Base-by-base conservation (phyloP, 2,797 vertebrate genomes). In the Sebastes trivittatus region DNA sequence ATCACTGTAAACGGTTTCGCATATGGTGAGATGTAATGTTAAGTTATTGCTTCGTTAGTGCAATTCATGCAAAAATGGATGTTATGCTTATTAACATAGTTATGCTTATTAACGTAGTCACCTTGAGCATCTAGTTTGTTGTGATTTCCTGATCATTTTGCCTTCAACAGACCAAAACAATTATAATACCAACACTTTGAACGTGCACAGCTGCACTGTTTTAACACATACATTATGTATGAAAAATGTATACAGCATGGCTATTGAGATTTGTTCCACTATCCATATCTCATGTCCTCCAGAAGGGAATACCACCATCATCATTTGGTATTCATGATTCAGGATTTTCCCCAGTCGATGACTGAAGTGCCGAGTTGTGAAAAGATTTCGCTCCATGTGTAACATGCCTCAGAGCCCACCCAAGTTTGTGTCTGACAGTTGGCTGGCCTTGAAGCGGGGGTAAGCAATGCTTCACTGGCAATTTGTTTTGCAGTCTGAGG, bases 401-500 rank as follows among this genome's bases (percentile, higher is more conserved):
- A 80, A 69, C 81, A 82, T 77, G 75, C 74, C 75, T 87, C 72
- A 82, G 69, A 81, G 80, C 79, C 72, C 74, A 52, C 70, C 36
- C 1, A 71, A 69, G 71, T 90, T 83, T 85, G 78, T 76, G 78
- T 76, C 83, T 81, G 85, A 86, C 88, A 89, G 69, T 67, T 25
- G 67, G 78, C 75, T 74, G 81, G 80, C 88, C 75, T 88, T 88
- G 84, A 84, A 85, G 65, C 49, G 56, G 46, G 83, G 59, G 64
- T 83, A 84, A 88, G 70, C 3, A 11, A 81, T 54, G 85, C 75
- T 83, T 83, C 82, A 72, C 85, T 68, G 66, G 77, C 72, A 78
- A 85, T 89, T 89, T 89, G 88, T 88, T 90, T 91, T 84, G 76
- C 77, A 67, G 78, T 61, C 59, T 65, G 81, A 82, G 80, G 82